Base-by-base conservation (phyloP, 2,797 vertebrate species). In the Enteromius radiatus region DNA sequence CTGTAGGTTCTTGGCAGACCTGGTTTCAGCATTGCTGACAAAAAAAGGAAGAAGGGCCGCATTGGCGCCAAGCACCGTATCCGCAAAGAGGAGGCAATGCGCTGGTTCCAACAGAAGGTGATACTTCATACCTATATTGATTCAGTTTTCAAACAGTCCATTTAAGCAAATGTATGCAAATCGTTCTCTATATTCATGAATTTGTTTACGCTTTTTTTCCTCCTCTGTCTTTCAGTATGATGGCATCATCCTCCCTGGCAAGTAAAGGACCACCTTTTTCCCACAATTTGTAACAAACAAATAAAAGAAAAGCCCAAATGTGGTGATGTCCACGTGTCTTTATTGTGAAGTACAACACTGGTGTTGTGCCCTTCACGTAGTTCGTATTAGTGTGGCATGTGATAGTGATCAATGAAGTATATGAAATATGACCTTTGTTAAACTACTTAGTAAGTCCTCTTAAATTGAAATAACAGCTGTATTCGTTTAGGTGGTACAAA, bases 71-170 rank as follows among this genome's bases (percentile, higher is more conserved):
- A 94, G 89, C 98, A 99, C 95, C 96, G 97, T 86, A 99, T 99
- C 90, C 96, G 97, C 70, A 99, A 98, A 91, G 98, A 99, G 93
- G 98, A 99, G 90, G 96, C 98, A 89, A 99, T 99, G 97, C 97
- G 97, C 92, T 99, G 98, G 98, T 99, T 99, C 91, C 98, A 99
- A 92, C 97, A 99, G 87, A 99, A 99, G 95, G 98, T 99, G 12
- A 80, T 64, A 1, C 6, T 26, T 1, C 3, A 0, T 77, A 4
- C 56, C 0, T 41, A 3, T 0, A 41, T 47, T 45, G 15, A 26
- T 23, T 23, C 19, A 1, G 4, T 31, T 74, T 31, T 5, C 8
- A 38, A 63, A 6, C 10, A n/a, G 8, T 59, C 15, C 26, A 19
- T 49, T 45, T 31, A 4, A 45, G 2, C 70, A 36, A 19, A 26